Evolutionary conservation across 2,888 invertebrate genomes (phyloP).

Genomic region (Rambutsinella grinnellia): DNA sequence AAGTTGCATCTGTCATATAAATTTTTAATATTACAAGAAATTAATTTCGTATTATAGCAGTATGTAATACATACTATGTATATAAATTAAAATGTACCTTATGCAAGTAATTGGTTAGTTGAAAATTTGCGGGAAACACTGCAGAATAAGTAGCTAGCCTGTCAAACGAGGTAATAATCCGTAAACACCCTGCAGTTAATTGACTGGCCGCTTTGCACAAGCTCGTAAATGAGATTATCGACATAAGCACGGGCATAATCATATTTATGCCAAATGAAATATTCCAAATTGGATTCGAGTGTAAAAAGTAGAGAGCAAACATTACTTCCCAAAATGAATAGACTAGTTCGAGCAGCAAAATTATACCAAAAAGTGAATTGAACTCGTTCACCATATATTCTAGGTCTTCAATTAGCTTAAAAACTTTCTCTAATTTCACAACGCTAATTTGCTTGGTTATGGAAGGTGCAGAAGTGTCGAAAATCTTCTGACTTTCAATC

Average conservation of each 20-base stretch:
- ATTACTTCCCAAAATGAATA: slow-evolving; percentile 18
- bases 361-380: slow-evolving; percentile 14
- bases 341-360: slow-evolving; percentile 18
- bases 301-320: slow-evolving; percentile 27
- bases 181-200: neutral
- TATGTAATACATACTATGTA: too few relatives aligned
- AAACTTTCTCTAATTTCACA: neutral
- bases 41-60: too few relatives aligned
- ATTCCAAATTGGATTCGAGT: neutral
- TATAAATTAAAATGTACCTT: too few relatives aligned
- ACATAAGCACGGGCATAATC: slow-evolving; percentile 12
- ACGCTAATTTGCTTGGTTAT: neutral
- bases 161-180: slow-evolving; percentile 11
- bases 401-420: slow-evolving; percentile 18
- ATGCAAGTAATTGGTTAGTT: too few relatives aligned
- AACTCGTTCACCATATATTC: slow-evolving; percentile 4
- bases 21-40: too few relatives aligned
- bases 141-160: too few relatives aligned
- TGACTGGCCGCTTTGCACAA: slow-evolving; percentile 16
- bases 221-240: slow-evolving; percentile 1
- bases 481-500: too few relatives aligned
- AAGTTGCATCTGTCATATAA: slow-evolving; percentile 10
- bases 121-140: too few relatives aligned
- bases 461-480: neutral
- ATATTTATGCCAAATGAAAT: slow-evolving; percentile 17